Percentiles rank a stretch among this genome's conserved stretches.
Conservation (phyloP, 2,888 invertebrate genomes). For the Acrobasis repandana region DNA sequence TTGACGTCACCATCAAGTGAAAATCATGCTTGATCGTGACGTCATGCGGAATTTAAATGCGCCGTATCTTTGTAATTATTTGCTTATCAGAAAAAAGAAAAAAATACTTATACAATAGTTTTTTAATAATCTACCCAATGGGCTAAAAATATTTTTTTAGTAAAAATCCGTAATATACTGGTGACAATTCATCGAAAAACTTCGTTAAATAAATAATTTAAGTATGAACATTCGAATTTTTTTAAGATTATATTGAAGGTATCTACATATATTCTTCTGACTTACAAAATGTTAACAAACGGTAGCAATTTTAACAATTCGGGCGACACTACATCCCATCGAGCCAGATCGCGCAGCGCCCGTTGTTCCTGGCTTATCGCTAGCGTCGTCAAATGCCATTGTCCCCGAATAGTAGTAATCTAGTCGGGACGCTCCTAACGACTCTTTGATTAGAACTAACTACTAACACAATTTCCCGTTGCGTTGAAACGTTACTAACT, state of each 20-base stretch:
- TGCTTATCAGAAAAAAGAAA: too few species aligned
- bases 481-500: background rate
- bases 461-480: constrained; percentile 10
- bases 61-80: too few species aligned
- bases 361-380: constrained; percentile 43
- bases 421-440: constrained; percentile 61
- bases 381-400: constrained; percentile 56
- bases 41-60: too few species aligned
- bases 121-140: too few species aligned
- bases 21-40: too few species aligned
- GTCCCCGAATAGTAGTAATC: constrained; percentile 64
- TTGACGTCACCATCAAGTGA: too few species aligned
- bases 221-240: too few species aligned
- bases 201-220: too few species aligned
- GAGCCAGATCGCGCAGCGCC: constrained; percentile 27
- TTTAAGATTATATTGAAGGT: background rate
- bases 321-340: constrained; percentile 30
- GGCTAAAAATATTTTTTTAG: too few species aligned
- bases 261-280: background rate
- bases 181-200: too few species aligned
- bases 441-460: constrained; percentile 67
- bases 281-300: constrained; percentile 4
- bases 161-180: too few species aligned
- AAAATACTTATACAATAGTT: too few species aligned
- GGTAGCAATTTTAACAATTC: background rate